Evolutionary conservation across 1,140 invertebrate species (phyloP), one percentile per base, ranked within the genome.

Genomic region (Drosophila carrolli): DNA sequence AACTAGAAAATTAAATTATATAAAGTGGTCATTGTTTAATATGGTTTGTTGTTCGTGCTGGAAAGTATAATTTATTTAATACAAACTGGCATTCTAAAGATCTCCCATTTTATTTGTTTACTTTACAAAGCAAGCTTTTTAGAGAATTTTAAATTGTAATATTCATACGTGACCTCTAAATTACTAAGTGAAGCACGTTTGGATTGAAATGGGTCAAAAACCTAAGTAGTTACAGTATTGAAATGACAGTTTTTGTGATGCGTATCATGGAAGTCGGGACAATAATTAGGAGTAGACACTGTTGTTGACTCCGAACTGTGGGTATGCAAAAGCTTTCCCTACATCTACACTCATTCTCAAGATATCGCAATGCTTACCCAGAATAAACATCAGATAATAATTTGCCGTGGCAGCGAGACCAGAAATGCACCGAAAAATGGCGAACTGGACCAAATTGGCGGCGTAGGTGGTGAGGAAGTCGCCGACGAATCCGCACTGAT

Each of bases 351-450:
- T 11, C 14, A 10, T 57, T 8, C 55, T 14, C 10, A 6, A 75
- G 78, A 78, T 85, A 75, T 46, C 53, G 68, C 67, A 63, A 14
- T 82, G 84, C 74, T 83, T 91, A 94, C 94, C 93, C 65, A 95
- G 93, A 73, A 95, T 95, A 81, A 94, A 94, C 93, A 94, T 94
- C 91, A 94, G 94, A 68, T 94, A 93, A 78, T 94, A 94, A 81
- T 94, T 94, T 13, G 93, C 93, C 65, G 94, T 94, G 50, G 94
- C 94, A 14, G 94, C 94, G 44, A 93, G 81, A 7, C 94, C 94
- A 6, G 94, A 94, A 19, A 94, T 74, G 82, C 94, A 94, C 63
- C 94, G 85, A 58, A 93, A 93, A 1, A 93, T 77, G 16, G 92
- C 92, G 79, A 94, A 94, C 32, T 92, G 81, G 23, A 86, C 73